Percentiles rank a stretch among this genome's conserved stretches.
Evolutionary conservation across 2,113 vertebrate species (phyloP).

Genomic region (Laticauda colubrina): DNA sequence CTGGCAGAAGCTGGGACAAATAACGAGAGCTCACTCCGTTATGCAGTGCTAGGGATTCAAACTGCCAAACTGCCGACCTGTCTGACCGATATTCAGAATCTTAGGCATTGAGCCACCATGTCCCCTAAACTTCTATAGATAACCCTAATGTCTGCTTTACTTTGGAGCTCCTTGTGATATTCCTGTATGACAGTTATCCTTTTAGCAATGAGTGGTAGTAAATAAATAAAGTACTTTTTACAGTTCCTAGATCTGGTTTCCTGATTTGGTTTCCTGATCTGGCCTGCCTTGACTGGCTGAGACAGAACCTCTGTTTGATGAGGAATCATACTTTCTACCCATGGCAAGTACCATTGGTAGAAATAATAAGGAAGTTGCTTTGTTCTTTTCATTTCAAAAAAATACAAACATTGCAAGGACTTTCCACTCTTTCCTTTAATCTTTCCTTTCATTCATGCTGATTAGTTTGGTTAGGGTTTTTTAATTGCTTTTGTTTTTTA

Average conservation of each 20-base stretch:
- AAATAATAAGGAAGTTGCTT: constrained; percentile 3
- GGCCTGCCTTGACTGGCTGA: not conserved
- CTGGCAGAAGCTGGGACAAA: too few species aligned
- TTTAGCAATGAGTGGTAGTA: not conserved
- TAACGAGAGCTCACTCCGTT: too few species aligned
- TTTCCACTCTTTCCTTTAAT: not conserved
- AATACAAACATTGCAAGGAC: not conserved
- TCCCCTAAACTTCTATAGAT: constrained; percentile 4
- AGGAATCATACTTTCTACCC: not conserved
- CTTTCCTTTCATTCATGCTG: not conserved
- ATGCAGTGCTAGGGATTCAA: too few species aligned
- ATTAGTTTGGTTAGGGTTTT: not conserved
- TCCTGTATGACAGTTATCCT: fast-evolving
- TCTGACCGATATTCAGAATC: too few species aligned
- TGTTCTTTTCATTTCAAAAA: not conserved
- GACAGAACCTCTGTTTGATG: not conserved
- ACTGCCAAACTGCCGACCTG: too few species aligned
- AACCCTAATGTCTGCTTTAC: constrained; percentile 12
- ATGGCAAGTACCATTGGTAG: constrained; percentile 52
- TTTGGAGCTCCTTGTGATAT: constrained; percentile 3
- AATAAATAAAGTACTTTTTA: not conserved
- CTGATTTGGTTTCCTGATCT: not conserved
- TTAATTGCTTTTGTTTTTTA: not conserved
- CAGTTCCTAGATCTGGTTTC: not conserved
- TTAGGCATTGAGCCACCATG: too few species aligned